Conservation (phyloP, 2,888 invertebrate genomes). For the Apoda limacodes region DNA sequence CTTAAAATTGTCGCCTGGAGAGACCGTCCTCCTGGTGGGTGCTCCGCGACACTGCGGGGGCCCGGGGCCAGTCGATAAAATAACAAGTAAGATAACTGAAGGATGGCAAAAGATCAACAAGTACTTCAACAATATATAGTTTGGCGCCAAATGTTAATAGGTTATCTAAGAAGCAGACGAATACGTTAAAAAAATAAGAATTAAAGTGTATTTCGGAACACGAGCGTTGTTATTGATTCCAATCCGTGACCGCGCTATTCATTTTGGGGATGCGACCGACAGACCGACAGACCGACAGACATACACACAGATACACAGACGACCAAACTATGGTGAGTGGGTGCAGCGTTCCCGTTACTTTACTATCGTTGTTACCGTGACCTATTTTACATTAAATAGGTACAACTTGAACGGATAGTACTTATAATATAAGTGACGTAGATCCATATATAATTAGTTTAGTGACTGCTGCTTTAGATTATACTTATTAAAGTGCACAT, state of each 20-base stretch:
- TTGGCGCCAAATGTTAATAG: not conserved
- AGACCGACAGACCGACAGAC: too few relatives aligned
- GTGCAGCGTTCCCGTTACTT: too few relatives aligned
- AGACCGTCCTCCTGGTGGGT: constrained; percentile 44
- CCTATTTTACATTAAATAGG: constrained; percentile 33
- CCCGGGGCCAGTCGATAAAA: constrained; percentile 59
- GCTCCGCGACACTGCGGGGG: constrained; percentile 54
- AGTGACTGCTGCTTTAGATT: too few relatives aligned
- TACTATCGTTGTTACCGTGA: constrained; percentile 50
- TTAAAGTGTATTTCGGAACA: too few relatives aligned
- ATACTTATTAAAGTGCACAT: too few relatives aligned
- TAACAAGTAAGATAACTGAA: constrained; percentile 51
- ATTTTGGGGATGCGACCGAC: too few relatives aligned
- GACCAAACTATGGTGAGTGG: not conserved
- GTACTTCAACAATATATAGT: constrained; percentile 41
- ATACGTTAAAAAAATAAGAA: too few relatives aligned
- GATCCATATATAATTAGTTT: too few relatives aligned
- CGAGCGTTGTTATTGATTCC: too few relatives aligned
- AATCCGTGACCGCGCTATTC: too few relatives aligned
- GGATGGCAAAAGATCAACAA: constrained; percentile 63
- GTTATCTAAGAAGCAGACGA: not conserved
- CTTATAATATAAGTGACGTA: too few relatives aligned
- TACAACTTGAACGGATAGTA: too few relatives aligned
- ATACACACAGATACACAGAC: constrained; percentile 22
- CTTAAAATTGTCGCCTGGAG: constrained; percentile 42